Evolutionary conservation across 1,140 invertebrate genomes (phyloP), one percentile per base, ranked within the genome.

Genomic region (Branchinecta lynchi): DNA sequence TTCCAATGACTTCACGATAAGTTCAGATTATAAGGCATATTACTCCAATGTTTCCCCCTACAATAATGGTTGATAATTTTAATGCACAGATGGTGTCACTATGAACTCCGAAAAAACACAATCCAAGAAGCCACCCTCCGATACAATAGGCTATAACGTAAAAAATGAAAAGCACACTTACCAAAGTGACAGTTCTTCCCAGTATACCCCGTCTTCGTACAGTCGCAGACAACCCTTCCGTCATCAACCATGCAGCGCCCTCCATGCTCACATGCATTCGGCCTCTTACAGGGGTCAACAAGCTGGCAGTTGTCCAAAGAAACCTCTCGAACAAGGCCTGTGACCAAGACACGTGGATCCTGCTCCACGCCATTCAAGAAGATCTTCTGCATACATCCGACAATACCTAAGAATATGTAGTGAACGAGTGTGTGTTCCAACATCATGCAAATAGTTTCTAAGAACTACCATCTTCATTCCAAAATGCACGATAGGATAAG

Each of bases 161-260:
- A 51, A 21, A 44, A 70, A n/a, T 17, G 44, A 51, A n/a, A 10
- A 8, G 68, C 8, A 9, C 21, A 20, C 17, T 82, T 77, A 87
- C 86, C 88, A 76, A 96, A 96, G 77, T 96, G 92, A 74, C 93
- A 96, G 75, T 94, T 93, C 76, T 90, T 90, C 45, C 93, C 93
- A 65, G 89, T 90, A 74, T 85, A 85, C n/a, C 80, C 90, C 7
- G 90, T 93, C 67, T 86, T 87, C 15, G 85, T 86, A 78, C 93
- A 96, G 73, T 95, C 89, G 76, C 93, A 96, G 6, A 86, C 87
- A 15, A 93, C 85, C 68, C 86, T 82, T 72, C 93, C 90, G 77
- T 93, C 89, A 75, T 90, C 86, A 0, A 94, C 89, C 10, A 89
- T 88, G 77, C 92, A 96, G 74, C 88, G 86, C 0, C 91, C 92